Conservation (phyloP, 2,113 vertebrate species). For the Ciconia stormi region DNA sequence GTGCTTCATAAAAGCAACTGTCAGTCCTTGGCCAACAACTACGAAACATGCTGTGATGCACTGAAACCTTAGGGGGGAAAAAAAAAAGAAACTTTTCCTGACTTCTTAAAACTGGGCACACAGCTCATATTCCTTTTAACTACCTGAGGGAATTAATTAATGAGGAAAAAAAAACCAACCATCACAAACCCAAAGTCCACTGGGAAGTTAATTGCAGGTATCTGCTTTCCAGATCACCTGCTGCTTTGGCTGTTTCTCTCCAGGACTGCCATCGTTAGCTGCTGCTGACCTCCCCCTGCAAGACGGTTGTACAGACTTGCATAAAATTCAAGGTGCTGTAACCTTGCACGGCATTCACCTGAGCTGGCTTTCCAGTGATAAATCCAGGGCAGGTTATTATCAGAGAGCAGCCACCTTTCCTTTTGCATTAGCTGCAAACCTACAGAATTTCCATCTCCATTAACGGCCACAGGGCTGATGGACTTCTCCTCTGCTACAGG, state of each 20-base stretch:
- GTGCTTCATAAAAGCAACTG: background rate
- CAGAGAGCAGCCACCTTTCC: background rate
- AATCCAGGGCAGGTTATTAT: background rate
- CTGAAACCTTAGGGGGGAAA: background rate
- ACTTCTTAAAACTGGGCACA: background rate
- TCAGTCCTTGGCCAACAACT: background rate
- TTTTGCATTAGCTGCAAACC: background rate
- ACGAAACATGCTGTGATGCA: background rate
- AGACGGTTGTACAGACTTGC: background rate
- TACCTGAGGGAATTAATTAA: conserved; percentile 25
- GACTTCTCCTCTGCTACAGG: background rate
- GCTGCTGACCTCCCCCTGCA: background rate
- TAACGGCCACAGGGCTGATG: accelerated
- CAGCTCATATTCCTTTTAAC: background rate
- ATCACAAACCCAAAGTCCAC: background rate
- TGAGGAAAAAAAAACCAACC: accelerated
- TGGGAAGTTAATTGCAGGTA: background rate
- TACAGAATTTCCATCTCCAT: background rate
- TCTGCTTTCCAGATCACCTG: background rate
- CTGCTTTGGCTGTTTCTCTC: background rate
- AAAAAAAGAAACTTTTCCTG: background rate
- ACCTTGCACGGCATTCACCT: background rate
- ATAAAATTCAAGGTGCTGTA: background rate
- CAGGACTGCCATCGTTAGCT: background rate
- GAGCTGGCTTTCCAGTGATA: background rate